phyloP scores from a whole-genome alignment of 2,797 vertebrate genomes.

The Erethizon dorsatum region DNA sequence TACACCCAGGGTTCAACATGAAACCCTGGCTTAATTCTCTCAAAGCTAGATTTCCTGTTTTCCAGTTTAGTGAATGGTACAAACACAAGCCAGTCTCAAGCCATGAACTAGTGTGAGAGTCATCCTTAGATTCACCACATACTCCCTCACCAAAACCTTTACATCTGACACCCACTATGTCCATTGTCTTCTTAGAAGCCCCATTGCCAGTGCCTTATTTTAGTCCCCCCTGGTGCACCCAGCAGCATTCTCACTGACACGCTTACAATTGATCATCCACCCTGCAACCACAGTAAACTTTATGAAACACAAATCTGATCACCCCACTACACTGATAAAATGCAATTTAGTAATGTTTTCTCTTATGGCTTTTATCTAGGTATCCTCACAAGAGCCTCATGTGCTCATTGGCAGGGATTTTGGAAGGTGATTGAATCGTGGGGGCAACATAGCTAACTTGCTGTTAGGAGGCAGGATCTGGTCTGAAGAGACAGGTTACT shows the following conservation, averaged over 20 bases:
- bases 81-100: neutral
- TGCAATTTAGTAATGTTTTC: neutral
- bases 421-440: neutral
- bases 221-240: neutral
- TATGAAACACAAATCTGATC: neutral
- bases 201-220: neutral
- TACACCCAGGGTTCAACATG: neutral
- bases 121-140: neutral
- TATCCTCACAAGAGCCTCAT: neutral
- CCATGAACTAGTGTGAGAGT: neutral
- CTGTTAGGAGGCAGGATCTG: neutral
- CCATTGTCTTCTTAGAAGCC: neutral
- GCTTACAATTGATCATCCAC: neutral
- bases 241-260: neutral
- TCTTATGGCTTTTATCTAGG: neutral
- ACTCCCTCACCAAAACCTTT: neutral
- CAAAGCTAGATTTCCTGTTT: neutral
- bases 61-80: neutral
- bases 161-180: neutral
- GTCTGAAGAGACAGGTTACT: neutral
- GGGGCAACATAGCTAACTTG: neutral
- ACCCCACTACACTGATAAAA: neutral
- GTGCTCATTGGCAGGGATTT: neutral
- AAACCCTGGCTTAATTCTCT: neutral
- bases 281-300: neutral